These are phyloP conservation scores for Drosophila testacea DNA, from an alignment of 2,888 invertebrate species.

Conservation along the genomic window DNA sequence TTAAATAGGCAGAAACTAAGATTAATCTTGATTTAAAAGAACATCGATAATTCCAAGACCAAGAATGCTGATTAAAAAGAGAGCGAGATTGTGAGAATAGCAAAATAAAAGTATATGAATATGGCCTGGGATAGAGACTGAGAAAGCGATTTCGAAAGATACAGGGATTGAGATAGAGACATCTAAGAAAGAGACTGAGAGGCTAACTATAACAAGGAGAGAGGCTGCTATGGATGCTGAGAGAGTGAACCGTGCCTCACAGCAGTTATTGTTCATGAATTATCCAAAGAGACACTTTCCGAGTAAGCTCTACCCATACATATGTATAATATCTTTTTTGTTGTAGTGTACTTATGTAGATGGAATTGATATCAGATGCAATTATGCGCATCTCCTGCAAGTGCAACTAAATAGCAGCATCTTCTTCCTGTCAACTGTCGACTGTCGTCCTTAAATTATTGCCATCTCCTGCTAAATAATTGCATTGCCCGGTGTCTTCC, in stretches of 20 bases:
- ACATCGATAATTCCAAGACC: too few species aligned
- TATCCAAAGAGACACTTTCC: background rate
- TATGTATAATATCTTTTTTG: too few species aligned
- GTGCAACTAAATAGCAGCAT: slow-evolving; percentile 73
- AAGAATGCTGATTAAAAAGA: too few species aligned
- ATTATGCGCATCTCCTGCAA: slow-evolving; percentile 78
- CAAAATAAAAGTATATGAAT: too few species aligned
- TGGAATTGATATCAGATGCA: slow-evolving; percentile 65
- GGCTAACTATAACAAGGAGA: too few species aligned
- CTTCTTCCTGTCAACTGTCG: slow-evolving; percentile 75
- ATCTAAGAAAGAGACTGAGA: too few species aligned
- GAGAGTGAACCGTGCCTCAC: background rate
- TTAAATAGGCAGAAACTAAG: too few species aligned
- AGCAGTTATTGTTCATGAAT: background rate
- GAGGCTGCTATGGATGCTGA: background rate
- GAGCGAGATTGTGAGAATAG: too few species aligned
- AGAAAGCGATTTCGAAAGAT: too few species aligned
- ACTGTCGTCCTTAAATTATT: slow-evolving; percentile 56
- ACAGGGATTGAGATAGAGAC: too few species aligned
- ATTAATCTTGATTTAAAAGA: too few species aligned
- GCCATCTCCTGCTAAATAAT: slow-evolving; percentile 73
- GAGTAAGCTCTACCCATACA: background rate
- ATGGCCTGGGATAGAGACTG: too few species aligned
- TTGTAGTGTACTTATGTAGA: background rate
- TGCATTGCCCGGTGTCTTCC: slow-evolving; percentile 53